A percentile compares a stretch with the other conserved stretches of the same genome.
Evolutionary conservation across 2,113 vertebrate genomes (phyloP).

Genomic region (Nothobranchius kuhntae): DNA sequence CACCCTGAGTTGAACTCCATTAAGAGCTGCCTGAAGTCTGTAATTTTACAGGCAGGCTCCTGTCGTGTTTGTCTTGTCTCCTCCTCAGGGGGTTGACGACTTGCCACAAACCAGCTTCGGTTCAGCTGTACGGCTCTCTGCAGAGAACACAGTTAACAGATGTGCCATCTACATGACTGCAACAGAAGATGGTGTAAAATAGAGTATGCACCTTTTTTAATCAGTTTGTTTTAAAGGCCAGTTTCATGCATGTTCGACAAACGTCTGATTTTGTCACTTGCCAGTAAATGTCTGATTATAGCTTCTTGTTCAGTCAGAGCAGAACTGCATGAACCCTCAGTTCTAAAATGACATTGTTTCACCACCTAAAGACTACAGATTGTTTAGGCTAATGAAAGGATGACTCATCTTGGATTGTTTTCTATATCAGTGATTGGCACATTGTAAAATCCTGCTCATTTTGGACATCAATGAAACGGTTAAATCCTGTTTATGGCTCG

Average conservation of each 20-base stretch:
- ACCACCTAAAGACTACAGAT: neutral
- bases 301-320: neutral
- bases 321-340: conserved; percentile 3
- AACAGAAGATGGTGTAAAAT: conserved; percentile 17
- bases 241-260: neutral
- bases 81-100: conserved; percentile 54
- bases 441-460: neutral
- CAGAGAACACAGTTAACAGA: conserved; percentile 17
- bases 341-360: conserved; percentile 10
- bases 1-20: conserved; percentile 78
- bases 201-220: conserved; percentile 15
- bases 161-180: conserved; percentile 19
- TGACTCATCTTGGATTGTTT: neutral
- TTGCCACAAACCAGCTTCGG: conserved; percentile 56
- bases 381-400: conserved; percentile 1
- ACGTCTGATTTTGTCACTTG: conserved; percentile 3
- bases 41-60: conserved; percentile 78
- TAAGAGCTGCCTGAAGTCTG: conserved; percentile 71
- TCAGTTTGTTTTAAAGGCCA: conserved; percentile 1
- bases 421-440: neutral
- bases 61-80: conserved; percentile 72
- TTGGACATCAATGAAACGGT: no score
- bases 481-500: neutral
- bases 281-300: conserved; percentile 10
- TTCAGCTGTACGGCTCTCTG: conserved; percentile 36